Conservation (phyloP, 2,797 vertebrate genomes). For the Sebastes vulpes region DNA sequence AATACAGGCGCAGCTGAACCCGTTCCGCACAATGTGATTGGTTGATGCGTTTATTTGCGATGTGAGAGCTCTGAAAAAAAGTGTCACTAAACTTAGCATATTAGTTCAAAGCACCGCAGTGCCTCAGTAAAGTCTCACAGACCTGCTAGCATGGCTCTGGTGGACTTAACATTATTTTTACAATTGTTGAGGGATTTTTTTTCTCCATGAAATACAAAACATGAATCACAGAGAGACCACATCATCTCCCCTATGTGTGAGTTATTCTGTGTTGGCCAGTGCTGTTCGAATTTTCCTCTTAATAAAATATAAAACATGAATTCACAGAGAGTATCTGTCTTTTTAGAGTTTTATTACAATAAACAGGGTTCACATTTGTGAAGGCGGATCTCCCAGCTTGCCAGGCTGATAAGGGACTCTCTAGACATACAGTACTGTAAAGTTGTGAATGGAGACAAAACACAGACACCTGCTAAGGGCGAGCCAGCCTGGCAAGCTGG, state of each 20-base stretch:
- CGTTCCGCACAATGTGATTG: neutral
- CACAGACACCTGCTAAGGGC: neutral
- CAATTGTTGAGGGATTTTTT: too few relatives aligned
- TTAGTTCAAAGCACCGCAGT: neutral
- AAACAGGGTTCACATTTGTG: neutral
- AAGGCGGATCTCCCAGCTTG: neutral
- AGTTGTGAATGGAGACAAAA: neutral
- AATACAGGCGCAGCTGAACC: neutral
- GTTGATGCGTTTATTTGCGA: neutral
- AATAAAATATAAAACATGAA: neutral
- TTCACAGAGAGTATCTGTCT: neutral
- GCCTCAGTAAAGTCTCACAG: neutral
- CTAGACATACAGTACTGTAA: neutral
- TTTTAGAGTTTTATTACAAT: neutral
- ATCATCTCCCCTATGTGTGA: too few relatives aligned
- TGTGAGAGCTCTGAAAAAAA: neutral
- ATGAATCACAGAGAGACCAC: neutral
- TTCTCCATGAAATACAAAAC: neutral
- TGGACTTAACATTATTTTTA: neutral
- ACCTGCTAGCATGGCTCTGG: neutral
- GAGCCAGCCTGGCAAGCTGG: neutral
- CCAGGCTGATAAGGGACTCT: neutral
- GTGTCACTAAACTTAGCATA: neutral
- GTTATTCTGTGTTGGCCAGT: too few relatives aligned
- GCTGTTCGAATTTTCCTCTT: fast-evolving